phyloP scores from a whole-genome alignment of 1,140 invertebrate species.

The Trigoniulus corallinus region DNA sequence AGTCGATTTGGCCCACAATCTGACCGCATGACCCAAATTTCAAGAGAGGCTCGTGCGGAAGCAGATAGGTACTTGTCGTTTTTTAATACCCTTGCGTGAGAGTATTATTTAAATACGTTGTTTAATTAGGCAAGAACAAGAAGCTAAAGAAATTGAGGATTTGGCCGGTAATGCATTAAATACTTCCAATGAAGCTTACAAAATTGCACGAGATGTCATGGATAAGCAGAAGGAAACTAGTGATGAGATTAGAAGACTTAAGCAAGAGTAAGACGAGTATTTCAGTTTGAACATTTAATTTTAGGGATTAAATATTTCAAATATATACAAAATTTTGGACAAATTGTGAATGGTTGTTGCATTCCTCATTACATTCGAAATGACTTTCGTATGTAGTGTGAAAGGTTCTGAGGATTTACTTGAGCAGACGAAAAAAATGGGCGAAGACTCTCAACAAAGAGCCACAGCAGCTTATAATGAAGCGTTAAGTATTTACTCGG shows the following conservation, averaged over 20 bases:
- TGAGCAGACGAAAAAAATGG: slow-evolving; percentile 44
- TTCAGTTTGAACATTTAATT: background rate
- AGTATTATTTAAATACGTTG: background rate
- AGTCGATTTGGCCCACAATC: slow-evolving; percentile 78
- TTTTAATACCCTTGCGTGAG: background rate
- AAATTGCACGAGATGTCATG: slow-evolving; percentile 60
- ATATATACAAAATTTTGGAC: too few relatives aligned
- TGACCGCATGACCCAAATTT: slow-evolving; percentile 74
- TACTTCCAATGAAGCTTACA: slow-evolving; percentile 59
- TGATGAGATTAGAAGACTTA: slow-evolving; percentile 23
- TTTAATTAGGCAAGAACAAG: slow-evolving; percentile 39
- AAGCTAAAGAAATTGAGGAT: slow-evolving; percentile 56
- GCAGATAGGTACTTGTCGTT: slow-evolving; percentile 58
- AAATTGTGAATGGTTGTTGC: background rate
- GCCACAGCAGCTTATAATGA: slow-evolving; percentile 58
- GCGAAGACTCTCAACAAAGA: slow-evolving; percentile 48
- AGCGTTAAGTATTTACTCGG: slow-evolving; percentile 53
- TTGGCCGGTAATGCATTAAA: slow-evolving; percentile 64
- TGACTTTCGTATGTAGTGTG: slow-evolving; percentile 24
- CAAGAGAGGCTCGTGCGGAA: slow-evolving; percentile 59
- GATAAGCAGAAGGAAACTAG: slow-evolving; percentile 50
- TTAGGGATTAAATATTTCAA: too few relatives aligned
- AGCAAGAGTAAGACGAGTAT: slow-evolving; percentile 16
- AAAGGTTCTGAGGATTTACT: slow-evolving; percentile 43
- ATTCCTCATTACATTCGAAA: too few relatives aligned